Evolutionary conservation across 2,888 invertebrate genomes (phyloP), one percentile per base, ranked within the genome.

Genomic region (Amblyjoppa fuscipennis): DNA sequence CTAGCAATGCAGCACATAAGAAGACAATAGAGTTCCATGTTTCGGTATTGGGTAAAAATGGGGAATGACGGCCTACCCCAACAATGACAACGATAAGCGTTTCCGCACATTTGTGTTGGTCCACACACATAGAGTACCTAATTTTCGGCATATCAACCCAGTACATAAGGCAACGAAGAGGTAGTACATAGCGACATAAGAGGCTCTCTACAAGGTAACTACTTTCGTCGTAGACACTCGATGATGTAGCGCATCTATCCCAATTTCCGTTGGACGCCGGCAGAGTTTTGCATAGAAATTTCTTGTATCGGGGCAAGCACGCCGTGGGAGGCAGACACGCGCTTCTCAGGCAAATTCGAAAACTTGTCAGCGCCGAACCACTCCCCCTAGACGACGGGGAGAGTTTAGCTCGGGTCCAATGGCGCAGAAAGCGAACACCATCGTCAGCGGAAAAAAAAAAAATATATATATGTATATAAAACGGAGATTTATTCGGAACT

Each of bases 231-330:
- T 34, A n/a, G 34, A 16, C 28, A 16, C 64, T 64, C 59, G 73
- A 34, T 68, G 75, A 68, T 75, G 53, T 25, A 69, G 41, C 49
- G 38, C 56, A 84, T 87, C 84, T 69, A 88, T 79, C 80, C 83
- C 82, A 85, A 83, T 79, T 83, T 83, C 83, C 78, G 83, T 88
- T 73, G 73, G 56, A 53, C 73, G 70, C 79, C 83, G 66, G 56
- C 68, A 84, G 49, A 84, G 86, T 85, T 91, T 89, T 91, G 86
- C 89, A 89, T 90, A 83, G 85, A 90, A 90, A 91, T 90, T 89
- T 87, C 87, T 86, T 87, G 77, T 81, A 87, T 86, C 87, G 85
- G 76, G 76, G 45, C 49, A 56, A 66, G 69, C 53, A 81, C 56
- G 56, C 71, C 56, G 66, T 59, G 66, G 70, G 78, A 73, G 41